phyloP scores from a whole-genome alignment of 2,888 invertebrate genomes.

The Julus scandinavius region DNA sequence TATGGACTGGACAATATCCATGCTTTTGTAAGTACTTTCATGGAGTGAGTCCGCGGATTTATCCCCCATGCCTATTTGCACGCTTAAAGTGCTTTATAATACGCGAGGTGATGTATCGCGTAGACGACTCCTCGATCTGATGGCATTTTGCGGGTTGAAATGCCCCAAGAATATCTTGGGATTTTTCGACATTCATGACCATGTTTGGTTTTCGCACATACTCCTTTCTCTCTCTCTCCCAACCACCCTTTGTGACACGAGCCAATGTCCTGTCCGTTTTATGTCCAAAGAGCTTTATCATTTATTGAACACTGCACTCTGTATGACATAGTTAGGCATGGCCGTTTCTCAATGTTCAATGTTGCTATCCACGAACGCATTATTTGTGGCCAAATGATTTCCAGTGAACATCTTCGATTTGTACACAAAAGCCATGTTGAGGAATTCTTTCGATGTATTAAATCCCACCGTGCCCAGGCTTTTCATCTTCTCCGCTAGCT shows the following conservation, averaged over 20 bases:
- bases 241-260: background rate
- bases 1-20: slow-evolving; percentile 22
- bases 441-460: slow-evolving; percentile 23
- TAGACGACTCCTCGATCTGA: background rate
- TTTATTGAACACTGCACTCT: slow-evolving; percentile 45
- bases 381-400: slow-evolving; percentile 43
- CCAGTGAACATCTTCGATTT: slow-evolving; percentile 43
- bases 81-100: slow-evolving; percentile 8
- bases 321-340: background rate
- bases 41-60: background rate
- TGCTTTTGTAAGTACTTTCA: background rate
- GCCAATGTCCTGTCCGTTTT: background rate
- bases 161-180: background rate
- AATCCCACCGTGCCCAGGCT: slow-evolving; percentile 9
- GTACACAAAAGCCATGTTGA: slow-evolving; percentile 25
- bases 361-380: background rate
- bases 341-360: background rate
- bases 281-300: slow-evolving; percentile 24
- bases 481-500: background rate
- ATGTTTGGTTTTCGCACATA: background rate
- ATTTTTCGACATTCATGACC: background rate
- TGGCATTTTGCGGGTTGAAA: background rate
- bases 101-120: slow-evolving; percentile 9
- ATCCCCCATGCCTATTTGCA: background rate
- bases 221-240: background rate